Evolutionary conservation across 1,140 invertebrate genomes (phyloP), one percentile per base, ranked within the genome.

Genomic region (Pogonomyrmex californicus): DNA sequence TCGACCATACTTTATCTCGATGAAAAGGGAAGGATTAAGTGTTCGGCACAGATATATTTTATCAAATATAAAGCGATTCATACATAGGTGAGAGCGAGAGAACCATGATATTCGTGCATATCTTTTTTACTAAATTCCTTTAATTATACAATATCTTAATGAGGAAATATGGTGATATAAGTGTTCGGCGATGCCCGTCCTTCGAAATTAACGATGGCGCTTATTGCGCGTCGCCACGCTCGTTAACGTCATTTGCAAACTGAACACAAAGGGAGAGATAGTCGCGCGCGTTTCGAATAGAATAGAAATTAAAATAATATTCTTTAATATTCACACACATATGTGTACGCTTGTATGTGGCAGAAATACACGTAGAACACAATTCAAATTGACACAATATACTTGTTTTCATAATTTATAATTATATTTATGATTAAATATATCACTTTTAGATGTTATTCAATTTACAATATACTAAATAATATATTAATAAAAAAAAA

Each of bases 161-260:
- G 23, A 58, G 70, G 4, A 70, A 70, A 44, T 68, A 60, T 82
- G n/a, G 41, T 47, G 66, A 82, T 44, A 58, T 47, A 82, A n/a
- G 56, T 71, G 51, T 10, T 44, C 7, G 65, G 58, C 33, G 38
- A 71, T 70, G 54, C 17, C 23, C 2, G 47, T 81, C 63, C 70
- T 81, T 81, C 38, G 78, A 81, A 70, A 81, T 81, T 81, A 81
- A 81, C 14, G 78, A 56, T 56, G 63, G 63, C 14, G 51, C 63
- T 70, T 70, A 70, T 81, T 56, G 49, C 63, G 36, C 30, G 36
- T 70, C 23, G 36, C 23, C 47, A 54, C 38, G 78, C 49, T 81
- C 23, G 65, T 81, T 70, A 81, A 70, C 12, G 38, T 71, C 65
- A 71, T 70, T 79, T 71, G 38, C 51, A 23, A 56, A 23, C 36